A percentile compares a stretch with the other conserved stretches of the same genome.
Evolutionary conservation across 2,113 vertebrate genomes (phyloP).

Genomic region (Ctenodactylus gundi): DNA sequence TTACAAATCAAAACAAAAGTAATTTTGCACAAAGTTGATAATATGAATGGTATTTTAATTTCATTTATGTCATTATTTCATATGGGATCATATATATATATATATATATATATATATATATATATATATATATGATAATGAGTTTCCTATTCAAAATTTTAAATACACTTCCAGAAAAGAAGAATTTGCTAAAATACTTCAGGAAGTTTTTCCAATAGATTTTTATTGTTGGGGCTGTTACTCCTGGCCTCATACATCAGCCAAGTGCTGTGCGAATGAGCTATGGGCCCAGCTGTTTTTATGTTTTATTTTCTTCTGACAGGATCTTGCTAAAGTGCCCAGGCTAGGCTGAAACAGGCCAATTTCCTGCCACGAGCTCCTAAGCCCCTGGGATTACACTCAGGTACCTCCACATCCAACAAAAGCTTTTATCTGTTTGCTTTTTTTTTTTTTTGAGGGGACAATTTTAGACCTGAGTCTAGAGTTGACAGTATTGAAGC

Average conservation of each 20-base stretch:
- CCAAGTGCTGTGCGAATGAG: background rate
- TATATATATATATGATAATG: too few species aligned
- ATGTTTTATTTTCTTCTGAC: background rate
- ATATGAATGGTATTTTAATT: slow-evolving; percentile 8
- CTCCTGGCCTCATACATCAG: background rate
- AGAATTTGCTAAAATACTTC: background rate
- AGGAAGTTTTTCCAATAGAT: background rate
- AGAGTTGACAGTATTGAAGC: background rate
- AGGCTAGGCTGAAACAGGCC: background rate
- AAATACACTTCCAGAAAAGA: background rate
- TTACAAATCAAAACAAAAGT: background rate
- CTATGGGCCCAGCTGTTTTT: background rate
- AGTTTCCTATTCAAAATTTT: background rate
- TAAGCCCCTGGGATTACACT: background rate
- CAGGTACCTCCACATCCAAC: background rate
- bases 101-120: too few species aligned
- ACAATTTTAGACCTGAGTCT: background rate
- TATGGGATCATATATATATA: too few species aligned
- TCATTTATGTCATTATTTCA: background rate
- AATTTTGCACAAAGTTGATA: background rate
- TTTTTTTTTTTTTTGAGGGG: background rate
- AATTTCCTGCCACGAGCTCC: background rate
- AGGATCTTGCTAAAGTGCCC: background rate
- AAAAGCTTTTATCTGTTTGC: too few species aligned
- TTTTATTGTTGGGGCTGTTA: too few species aligned